Conservation (phyloP, 2,888 invertebrate species). For the Lithophane socia region DNA sequence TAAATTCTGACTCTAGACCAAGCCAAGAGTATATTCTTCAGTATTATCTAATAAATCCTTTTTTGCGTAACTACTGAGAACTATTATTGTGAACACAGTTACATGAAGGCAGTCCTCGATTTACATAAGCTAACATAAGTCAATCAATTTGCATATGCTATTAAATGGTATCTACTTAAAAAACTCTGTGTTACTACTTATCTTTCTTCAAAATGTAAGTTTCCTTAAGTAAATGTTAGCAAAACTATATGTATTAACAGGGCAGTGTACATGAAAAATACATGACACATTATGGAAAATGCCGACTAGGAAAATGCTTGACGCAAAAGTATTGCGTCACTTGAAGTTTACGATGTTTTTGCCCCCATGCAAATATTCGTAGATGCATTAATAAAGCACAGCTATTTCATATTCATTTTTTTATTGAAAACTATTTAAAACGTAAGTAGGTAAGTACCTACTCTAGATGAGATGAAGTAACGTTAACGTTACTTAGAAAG, state of each 20-base stretch:
- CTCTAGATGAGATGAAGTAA: not conserved
- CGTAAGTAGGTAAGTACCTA: not conserved
- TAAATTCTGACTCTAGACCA: not conserved
- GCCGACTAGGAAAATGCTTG: conserved; percentile 21
- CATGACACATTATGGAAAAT: conserved; percentile 50
- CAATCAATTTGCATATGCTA: not conserved
- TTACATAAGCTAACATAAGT: not conserved
- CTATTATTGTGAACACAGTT: no score
- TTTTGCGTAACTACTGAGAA: not conserved
- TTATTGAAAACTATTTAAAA: not conserved
- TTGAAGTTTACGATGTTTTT: conserved; percentile 43
- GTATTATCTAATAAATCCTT: not conserved
- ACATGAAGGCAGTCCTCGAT: not conserved
- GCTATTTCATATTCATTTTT: conserved; percentile 17
- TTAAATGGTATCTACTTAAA: not conserved
- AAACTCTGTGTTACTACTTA: no score
- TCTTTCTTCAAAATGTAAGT: conserved; percentile 18
- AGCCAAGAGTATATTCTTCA: not conserved
- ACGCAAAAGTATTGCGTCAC: conserved; percentile 35
- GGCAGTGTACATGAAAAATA: conserved; percentile 48
- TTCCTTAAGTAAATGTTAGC: not conserved
- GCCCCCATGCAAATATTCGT: conserved; percentile 39
- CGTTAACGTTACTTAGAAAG: conserved; percentile 3
- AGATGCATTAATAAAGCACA: conserved; percentile 37
- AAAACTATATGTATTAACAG: conserved; percentile 13